These are phyloP conservation scores for Ectemnius continuus DNA, from an alignment of 2,888 invertebrate genomes.

Conservation along the genomic window DNA sequence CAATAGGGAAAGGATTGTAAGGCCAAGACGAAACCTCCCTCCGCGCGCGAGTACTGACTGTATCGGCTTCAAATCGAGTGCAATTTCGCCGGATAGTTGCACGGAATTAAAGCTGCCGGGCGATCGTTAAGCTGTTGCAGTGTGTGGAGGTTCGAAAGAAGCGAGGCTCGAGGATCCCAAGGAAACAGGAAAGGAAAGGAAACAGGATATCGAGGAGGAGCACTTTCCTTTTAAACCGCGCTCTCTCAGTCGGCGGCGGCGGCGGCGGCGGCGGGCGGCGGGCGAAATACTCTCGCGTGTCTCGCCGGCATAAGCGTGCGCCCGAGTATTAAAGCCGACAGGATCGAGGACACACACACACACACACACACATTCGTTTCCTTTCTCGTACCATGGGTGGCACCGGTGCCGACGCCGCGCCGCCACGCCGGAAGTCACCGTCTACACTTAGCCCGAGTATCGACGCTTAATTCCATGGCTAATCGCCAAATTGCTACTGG, in stretches of 20 bases:
- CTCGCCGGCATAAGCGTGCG: constrained; percentile 26
- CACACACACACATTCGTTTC: constrained; percentile 28
- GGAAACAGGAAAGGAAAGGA: background rate
- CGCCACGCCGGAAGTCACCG: constrained; percentile 60
- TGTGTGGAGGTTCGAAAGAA: too few species aligned
- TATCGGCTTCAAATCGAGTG: too few species aligned
- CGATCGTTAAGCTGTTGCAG: background rate
- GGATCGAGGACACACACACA: constrained; percentile 13
- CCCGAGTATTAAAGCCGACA: constrained; percentile 33
- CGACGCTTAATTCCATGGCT: too few species aligned
- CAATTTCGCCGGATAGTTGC: too few species aligned
- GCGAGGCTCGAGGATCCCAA: too few species aligned
- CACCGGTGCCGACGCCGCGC: too few species aligned
- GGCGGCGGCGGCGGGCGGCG: too few species aligned
- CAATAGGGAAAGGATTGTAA: too few species aligned
- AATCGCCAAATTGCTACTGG: too few species aligned
- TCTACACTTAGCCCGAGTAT: constrained; percentile 47
- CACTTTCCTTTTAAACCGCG: background rate
- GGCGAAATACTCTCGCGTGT: constrained; percentile 27
- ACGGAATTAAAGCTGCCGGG: background rate
- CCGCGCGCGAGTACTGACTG: too few species aligned
- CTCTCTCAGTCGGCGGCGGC: background rate
- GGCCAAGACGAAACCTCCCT: too few species aligned
- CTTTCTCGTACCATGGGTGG: constrained; percentile 46
- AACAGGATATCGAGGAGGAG: constrained; percentile 15